These are phyloP conservation scores for Daubentonia madagascariensis DNA, from an alignment of 2,113 vertebrate genomes.

Conservation along the genomic window DNA sequence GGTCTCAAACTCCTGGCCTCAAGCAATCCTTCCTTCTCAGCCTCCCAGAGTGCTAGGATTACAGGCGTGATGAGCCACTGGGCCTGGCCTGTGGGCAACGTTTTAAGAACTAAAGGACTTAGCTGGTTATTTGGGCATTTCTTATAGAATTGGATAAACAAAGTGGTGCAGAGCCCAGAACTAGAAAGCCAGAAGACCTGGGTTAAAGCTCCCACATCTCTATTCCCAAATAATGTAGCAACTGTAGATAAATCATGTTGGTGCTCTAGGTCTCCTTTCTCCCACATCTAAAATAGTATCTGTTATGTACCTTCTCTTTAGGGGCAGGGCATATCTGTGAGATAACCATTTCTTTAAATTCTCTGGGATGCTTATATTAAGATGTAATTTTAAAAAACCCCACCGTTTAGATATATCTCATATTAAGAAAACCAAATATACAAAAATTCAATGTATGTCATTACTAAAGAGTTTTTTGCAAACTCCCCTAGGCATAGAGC, in stretches of 20 bases:
- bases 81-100: too few species aligned
- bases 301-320: constrained; percentile 15
- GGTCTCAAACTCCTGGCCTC: too few species aligned
- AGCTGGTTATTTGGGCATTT: constrained; percentile 9
- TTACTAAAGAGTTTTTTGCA: constrained; percentile 33
- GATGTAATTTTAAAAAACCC: constrained; percentile 39
- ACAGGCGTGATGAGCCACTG: too few species aligned
- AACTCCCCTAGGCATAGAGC: constrained; percentile 21
- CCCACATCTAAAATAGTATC: constrained; percentile 33
- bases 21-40: too few species aligned
- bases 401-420: constrained; percentile 14
- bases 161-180: constrained; percentile 1
- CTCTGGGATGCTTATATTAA: constrained; percentile 8
- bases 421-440: constrained; percentile 51
- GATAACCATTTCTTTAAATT: constrained; percentile 48
- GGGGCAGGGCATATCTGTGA: constrained; percentile 23
- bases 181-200: not conserved
- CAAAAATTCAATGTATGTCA: constrained; percentile 27
- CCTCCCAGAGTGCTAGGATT: too few species aligned
- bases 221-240: not conserved
- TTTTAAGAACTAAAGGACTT: not conserved
- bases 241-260: constrained; percentile 37
- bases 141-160: constrained; percentile 2
- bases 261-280: constrained; percentile 9
- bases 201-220: not conserved